Percentiles rank a stretch among this genome's conserved stretches.
These are phyloP conservation scores for Podarcis raffonei DNA, from an alignment of 2,113 vertebrate species.

Conservation along the genomic window DNA sequence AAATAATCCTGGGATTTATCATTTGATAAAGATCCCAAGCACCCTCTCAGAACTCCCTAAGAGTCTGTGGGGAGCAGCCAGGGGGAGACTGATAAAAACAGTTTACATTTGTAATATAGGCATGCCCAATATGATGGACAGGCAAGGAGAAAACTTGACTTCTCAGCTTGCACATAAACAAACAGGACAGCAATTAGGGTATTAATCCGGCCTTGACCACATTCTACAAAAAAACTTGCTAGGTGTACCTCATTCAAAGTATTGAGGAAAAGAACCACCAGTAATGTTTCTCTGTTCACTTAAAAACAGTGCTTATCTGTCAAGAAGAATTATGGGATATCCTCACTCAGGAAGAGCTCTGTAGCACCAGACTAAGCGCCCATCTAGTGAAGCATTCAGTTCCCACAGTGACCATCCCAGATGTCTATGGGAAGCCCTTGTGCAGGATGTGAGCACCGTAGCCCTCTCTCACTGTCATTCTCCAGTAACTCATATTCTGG, in stretches of 20 bases:
- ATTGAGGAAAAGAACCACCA: background rate
- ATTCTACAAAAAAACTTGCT: background rate
- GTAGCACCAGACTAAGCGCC: too few relatives aligned
- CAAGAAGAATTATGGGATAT: background rate
- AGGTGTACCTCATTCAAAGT: background rate
- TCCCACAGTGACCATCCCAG: too few relatives aligned
- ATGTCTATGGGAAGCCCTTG: too few relatives aligned
- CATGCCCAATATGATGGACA: background rate
- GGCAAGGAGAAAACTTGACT: background rate
- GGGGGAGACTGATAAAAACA: too few relatives aligned
- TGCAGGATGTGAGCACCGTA: too few relatives aligned
- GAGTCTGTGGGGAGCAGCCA: too few relatives aligned
- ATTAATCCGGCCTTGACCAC: background rate
- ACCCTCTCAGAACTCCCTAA: background rate
- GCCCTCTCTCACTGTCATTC: too few relatives aligned
- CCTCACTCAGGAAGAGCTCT: background rate
- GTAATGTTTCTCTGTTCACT: background rate
- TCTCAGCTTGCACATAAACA: background rate
- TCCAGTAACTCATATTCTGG: too few relatives aligned
- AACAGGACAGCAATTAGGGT: background rate
- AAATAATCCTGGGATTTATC: background rate
- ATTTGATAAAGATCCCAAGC: background rate
- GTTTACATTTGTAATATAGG: too few relatives aligned
- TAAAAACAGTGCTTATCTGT: background rate
- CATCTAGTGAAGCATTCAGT: too few relatives aligned